Percentiles rank a stretch among this genome's conserved stretches.
Evolutionary conservation across 2,797 vertebrate genomes (phyloP).

Genomic region (Varecia variegata): DNA sequence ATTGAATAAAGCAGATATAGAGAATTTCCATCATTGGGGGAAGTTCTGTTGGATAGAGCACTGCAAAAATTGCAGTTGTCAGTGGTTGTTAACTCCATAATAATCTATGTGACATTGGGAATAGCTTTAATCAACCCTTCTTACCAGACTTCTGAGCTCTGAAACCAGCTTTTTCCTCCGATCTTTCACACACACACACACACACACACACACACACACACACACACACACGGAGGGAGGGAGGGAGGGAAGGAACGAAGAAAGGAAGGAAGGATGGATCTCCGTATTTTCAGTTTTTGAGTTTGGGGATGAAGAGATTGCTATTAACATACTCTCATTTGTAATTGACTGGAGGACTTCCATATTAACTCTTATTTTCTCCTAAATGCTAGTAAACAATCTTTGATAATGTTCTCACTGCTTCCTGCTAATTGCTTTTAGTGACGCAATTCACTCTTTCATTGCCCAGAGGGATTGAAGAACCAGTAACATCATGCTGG

Average conservation of each 20-base stretch:
- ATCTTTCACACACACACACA: neutral
- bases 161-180: neutral
- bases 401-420: constrained; percentile 43
- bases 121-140: constrained; percentile 20
- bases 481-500: neutral
- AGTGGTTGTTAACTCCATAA: neutral
- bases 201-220: neutral
- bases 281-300: constrained; percentile 29
- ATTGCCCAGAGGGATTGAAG: constrained; percentile 53
- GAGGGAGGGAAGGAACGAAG: too few species aligned
- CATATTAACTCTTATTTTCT: constrained; percentile 16
- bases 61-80: neutral
- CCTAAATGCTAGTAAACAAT: constrained; percentile 27
- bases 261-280: neutral
- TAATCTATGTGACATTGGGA: neutral
- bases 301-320: neutral
- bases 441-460: constrained; percentile 40
- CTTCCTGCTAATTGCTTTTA: constrained; percentile 31
- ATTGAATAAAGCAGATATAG: neutral
- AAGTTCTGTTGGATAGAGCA: neutral
- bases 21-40: neutral
- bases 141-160: neutral
- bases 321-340: neutral
- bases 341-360: constrained; percentile 34
- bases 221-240: neutral